Base-by-base conservation (phyloP, 2,888 invertebrate species). In the Peribatodes rhomboidaria region DNA sequence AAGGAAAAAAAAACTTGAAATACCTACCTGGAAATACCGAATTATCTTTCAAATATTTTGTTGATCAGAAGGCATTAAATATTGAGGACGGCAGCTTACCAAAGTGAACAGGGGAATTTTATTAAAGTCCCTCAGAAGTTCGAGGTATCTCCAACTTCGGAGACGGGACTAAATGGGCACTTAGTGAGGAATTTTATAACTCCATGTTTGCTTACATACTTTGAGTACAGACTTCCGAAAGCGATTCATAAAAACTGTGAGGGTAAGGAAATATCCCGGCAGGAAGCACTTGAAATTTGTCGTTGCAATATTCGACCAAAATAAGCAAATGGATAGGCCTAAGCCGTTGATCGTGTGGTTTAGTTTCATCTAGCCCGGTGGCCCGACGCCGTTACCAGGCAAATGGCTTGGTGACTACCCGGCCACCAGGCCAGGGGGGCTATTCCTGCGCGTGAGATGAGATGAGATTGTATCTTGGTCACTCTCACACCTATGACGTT, bases 121-220 rank as follows among this genome's bases (percentile, higher is more conserved):
- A 86, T 88, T 85, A 84, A 86, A 86, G 79, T 83, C 75, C 65
- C 72, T 18, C 31, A 10, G 68, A 86, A 89, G 79, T 85, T 88
- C 73, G 75, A 79, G 76, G 77, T 78, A 79, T 85, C 83, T 83
- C 79, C 79, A 87, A 88, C 77, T 89, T 86, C 73, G 76, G 52
- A 49, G 55, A 56, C 35, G 80, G 82, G 78, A 77, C 80, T 81
- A 78, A 75, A 80, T 55, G 57, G 62, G 55, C 61, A 67, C 68
- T 70, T 70, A 61, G 39, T 35, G 56, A 76, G 78, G 74, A 77
- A 81, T 83, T 85, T 86, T 83, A 84, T 83, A 82, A 78, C 54
- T 55, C 58, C 14, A 16, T 42, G 41, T 44, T 41, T 54, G 27
- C 41, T 54, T 54, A 54, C 41, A 27, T 42, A 54, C 41, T 54